These are phyloP conservation scores for Lepus timidus DNA, from an alignment of 2,113 vertebrate genomes.

Conservation along the genomic window DNA sequence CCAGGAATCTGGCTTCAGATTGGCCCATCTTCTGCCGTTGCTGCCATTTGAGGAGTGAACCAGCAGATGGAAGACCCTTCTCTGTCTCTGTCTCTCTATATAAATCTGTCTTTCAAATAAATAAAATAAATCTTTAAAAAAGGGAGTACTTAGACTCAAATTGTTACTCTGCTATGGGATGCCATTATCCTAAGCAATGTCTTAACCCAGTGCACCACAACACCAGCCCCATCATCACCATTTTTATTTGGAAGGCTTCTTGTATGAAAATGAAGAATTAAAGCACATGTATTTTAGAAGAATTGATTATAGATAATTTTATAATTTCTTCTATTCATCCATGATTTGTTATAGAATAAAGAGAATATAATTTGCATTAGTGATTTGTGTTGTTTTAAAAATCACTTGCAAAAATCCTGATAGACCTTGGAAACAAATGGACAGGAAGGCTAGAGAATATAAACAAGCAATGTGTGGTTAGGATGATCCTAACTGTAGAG, in stretches of 20 bases:
- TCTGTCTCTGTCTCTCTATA: no score
- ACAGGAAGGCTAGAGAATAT: neutral
- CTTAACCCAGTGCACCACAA: no score
- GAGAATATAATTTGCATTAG: neutral
- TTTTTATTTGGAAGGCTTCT: neutral
- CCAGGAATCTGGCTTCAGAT: no score
- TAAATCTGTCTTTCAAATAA: no score
- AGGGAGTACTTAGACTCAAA: no score
- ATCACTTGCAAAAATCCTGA: neutral
- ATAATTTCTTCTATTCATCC: neutral
- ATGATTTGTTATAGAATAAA: conserved; percentile 26
- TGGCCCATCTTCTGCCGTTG: no score
- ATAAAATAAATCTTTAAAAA: no score
- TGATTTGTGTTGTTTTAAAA: neutral
- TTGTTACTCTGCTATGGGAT: no score
- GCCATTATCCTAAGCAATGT: no score
- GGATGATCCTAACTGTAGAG: neutral
- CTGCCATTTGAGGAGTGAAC: no score
- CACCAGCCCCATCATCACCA: no score
- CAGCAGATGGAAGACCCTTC: no score
- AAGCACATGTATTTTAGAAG: neutral
- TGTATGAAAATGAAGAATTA: neutral
- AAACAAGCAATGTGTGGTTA: fast-evolving
- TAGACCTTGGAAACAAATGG: neutral
- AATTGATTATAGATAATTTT: neutral